These are phyloP conservation scores for Triplophysa bombifrons DNA, from an alignment of 2,797 vertebrate species.

Conservation along the genomic window DNA sequence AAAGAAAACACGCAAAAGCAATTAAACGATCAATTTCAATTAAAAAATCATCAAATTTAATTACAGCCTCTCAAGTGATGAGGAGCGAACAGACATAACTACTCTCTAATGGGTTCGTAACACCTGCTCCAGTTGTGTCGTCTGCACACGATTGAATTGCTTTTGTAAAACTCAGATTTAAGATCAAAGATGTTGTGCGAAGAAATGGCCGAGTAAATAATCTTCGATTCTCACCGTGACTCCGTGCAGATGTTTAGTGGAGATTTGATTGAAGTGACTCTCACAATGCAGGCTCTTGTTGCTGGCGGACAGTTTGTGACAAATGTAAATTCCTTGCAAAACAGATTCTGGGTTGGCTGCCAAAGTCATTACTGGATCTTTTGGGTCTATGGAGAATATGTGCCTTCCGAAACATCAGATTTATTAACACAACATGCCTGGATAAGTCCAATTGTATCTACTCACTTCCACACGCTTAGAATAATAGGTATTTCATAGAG, in stretches of 20 bases:
- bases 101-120: background rate
- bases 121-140: background rate
- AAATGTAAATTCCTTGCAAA: conserved; percentile 59
- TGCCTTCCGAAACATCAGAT: conserved; percentile 20
- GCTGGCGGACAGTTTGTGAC: conserved; percentile 45
- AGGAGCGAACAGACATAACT: conserved; percentile 1
- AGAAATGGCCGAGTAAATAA: conserved; percentile 8
- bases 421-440: conserved; percentile 1
- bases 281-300: conserved; percentile 21
- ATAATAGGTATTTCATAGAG: conserved; percentile 28
- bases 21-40: background rate
- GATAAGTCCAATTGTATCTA: conserved; percentile 10
- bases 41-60: conserved; percentile 2
- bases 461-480: conserved; percentile 1
- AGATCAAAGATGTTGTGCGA: background rate
- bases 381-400: conserved; percentile 41
- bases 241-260: conserved; percentile 39
- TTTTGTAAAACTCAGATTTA: conserved; percentile 6
- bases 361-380: conserved; percentile 55
- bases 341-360: conserved; percentile 44
- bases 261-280: conserved; percentile 23
- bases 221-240: background rate
- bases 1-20: background rate
- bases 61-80: conserved; percentile 21
- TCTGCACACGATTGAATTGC: background rate